These are phyloP conservation scores for Watsonalla binaria DNA, from an alignment of 2,888 invertebrate genomes.

Conservation along the genomic window DNA sequence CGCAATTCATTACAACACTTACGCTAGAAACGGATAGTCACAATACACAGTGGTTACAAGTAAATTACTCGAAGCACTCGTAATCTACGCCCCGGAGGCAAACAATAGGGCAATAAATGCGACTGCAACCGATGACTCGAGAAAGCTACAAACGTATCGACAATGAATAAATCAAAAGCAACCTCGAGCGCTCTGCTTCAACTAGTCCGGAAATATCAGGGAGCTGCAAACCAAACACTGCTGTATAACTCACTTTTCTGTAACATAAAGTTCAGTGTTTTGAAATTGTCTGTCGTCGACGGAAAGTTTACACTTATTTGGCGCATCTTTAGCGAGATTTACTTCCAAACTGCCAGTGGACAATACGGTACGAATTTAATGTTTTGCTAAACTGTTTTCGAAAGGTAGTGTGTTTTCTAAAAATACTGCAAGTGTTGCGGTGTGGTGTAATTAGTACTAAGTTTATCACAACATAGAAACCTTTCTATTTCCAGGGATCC, in stretches of 20 bases:
- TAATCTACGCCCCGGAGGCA: slow-evolving; percentile 53
- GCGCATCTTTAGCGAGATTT: slow-evolving; percentile 45
- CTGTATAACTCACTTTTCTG: slow-evolving; percentile 43
- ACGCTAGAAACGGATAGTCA: slow-evolving; percentile 43
- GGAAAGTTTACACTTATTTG: slow-evolving; percentile 35
- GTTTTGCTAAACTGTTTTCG: too few relatives aligned
- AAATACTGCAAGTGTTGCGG: too few relatives aligned
- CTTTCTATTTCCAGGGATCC: too few relatives aligned
- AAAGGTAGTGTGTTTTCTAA: too few relatives aligned
- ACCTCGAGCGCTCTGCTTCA: slow-evolving; percentile 46
- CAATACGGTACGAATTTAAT: too few relatives aligned
- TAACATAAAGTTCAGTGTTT: slow-evolving; percentile 37
- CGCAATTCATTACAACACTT: slow-evolving; percentile 50
- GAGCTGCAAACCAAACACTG: slow-evolving; percentile 38
- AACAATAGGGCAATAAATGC: slow-evolving; percentile 74
- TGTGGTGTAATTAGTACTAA: too few relatives aligned
- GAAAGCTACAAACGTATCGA: slow-evolving; percentile 67
- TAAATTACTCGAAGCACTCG: slow-evolving; percentile 55
- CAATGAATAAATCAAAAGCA: slow-evolving; percentile 66
- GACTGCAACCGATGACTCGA: slow-evolving; percentile 46
- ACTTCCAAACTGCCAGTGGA: slow-evolving; percentile 24
- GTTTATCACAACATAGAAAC: too few relatives aligned
- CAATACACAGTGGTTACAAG: slow-evolving; percentile 55
- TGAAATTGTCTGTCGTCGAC: slow-evolving; percentile 19
- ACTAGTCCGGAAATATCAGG: slow-evolving; percentile 34